Percentiles rank a stretch among this genome's conserved stretches.
Conservation (phyloP, 2,888 invertebrate genomes). For the Tetragonula carbonaria region DNA sequence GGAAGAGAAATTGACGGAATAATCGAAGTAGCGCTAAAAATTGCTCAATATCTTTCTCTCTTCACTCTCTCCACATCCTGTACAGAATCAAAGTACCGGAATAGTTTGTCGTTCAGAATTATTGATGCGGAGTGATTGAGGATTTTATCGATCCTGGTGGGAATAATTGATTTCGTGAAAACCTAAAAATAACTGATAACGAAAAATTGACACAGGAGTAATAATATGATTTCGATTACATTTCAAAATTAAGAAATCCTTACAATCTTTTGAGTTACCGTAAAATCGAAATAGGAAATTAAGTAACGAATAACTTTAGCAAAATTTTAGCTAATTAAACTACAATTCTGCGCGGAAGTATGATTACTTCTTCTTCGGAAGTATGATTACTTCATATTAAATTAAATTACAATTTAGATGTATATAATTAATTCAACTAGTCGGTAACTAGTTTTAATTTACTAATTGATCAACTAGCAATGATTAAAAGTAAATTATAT, state of each 20-base stretch:
- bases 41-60: neutral
- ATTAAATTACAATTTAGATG: too few species aligned
- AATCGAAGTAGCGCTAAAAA: neutral
- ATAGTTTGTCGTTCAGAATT: constrained; percentile 9
- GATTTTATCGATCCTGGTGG: neutral
- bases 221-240: neutral
- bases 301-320: neutral
- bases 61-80: neutral
- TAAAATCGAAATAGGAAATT: neutral
- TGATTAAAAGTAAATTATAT: neutral
- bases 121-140: constrained; percentile 7
- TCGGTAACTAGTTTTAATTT: neutral
- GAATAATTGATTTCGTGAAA: neutral
- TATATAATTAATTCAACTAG: neutral
- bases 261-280: neutral
- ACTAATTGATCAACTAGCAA: neutral
- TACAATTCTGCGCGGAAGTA: too few species aligned
- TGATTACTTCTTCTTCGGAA: too few species aligned
- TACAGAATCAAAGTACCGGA: neutral
- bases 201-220: neutral
- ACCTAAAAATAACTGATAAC: neutral
- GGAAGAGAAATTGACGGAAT: neutral
- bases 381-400: too few species aligned
- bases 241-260: neutral
- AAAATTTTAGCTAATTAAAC: neutral